These are phyloP conservation scores for Pantherophis alleghaniensis DNA, from an alignment of 2,797 vertebrate genomes.

Conservation along the genomic window DNA sequence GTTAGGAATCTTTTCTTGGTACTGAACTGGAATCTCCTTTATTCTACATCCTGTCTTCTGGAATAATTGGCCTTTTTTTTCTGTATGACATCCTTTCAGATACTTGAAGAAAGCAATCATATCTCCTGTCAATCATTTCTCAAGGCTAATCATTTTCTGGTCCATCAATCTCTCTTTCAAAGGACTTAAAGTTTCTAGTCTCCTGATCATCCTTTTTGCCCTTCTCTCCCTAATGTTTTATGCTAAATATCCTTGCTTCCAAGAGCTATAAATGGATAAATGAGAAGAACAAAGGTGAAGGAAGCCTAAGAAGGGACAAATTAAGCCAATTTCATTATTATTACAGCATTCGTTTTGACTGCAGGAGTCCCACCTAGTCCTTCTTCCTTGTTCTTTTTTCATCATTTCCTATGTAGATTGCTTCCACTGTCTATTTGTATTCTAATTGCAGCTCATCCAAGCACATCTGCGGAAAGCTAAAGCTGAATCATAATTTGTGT, in stretches of 20 bases:
- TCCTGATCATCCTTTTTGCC: neutral
- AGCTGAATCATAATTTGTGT: conserved; percentile 36
- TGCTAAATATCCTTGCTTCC: neutral
- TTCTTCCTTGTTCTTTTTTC: neutral
- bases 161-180: neutral
- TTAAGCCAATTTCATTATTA: neutral
- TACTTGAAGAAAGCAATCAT: neutral
- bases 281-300: neutral
- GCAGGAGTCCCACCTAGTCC: neutral
- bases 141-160: neutral
- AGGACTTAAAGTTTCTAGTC: neutral
- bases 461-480: neutral
- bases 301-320: neutral
- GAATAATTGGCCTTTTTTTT: neutral
- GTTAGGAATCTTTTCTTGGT: neutral
- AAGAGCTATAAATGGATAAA: neutral
- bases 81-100: neutral
- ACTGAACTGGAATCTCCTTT: neutral
- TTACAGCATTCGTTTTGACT: neutral
- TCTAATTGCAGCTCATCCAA: neutral
- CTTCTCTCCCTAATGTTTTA: neutral
- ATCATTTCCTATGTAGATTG: neutral
- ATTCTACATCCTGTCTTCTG: neutral
- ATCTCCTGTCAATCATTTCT: neutral
- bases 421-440: conserved; percentile 7